Conservation (phyloP, 2,797 vertebrate species). For the Oreochromis mossambicus region DNA sequence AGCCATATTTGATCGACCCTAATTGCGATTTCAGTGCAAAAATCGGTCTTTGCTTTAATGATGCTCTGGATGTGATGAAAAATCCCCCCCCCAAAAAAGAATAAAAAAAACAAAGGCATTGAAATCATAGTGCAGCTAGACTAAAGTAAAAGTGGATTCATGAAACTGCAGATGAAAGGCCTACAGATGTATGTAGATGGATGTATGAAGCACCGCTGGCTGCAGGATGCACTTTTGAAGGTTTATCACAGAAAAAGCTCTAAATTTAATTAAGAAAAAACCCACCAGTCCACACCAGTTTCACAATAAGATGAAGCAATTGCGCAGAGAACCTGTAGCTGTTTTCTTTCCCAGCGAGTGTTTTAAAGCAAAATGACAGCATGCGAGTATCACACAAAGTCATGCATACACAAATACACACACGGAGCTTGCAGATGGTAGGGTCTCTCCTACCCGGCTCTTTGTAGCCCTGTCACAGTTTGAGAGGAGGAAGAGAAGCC, state of each 20-base stretch:
- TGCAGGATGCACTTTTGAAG: background rate
- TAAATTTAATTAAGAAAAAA: background rate
- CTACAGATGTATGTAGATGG: background rate
- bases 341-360: slow-evolving; percentile 15
- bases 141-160: slow-evolving; percentile 22
- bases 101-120: slow-evolving; percentile 15
- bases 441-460: slow-evolving; percentile 47
- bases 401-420: slow-evolving; percentile 5
- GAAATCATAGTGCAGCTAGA: slow-evolving; percentile 17
- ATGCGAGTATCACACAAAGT: background rate
- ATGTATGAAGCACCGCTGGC: background rate
- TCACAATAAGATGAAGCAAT: background rate
- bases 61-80: slow-evolving; percentile 14
- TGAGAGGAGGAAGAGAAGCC: slow-evolving; percentile 54
- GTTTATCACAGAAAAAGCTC: background rate
- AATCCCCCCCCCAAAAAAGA: background rate
- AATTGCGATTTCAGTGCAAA: slow-evolving; percentile 57
- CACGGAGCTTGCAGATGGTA: slow-evolving; percentile 59
- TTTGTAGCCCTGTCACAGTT: slow-evolving; percentile 59
- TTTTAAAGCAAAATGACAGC: slow-evolving; percentile 25
- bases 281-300: background rate
- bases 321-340: background rate
- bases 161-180: slow-evolving; percentile 29
- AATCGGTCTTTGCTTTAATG: slow-evolving; percentile 51
- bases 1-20: slow-evolving; percentile 58